phyloP scores from a whole-genome alignment of 2,888 invertebrate genomes.

The Melieria omissa region DNA sequence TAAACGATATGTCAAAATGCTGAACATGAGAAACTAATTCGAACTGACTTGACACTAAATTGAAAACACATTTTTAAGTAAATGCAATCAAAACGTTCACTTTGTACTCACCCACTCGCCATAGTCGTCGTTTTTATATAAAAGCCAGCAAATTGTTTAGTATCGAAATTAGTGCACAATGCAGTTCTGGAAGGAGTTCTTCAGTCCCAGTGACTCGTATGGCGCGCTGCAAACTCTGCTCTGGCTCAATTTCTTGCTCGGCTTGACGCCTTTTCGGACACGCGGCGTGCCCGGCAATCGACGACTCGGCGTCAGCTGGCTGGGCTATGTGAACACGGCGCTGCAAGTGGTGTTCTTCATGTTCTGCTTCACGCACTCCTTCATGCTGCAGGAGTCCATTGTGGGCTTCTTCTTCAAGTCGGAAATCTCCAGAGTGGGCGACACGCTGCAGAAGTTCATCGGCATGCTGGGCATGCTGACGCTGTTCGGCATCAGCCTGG shows the following conservation, averaged over 20 bases:
- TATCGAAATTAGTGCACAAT: slow-evolving; percentile 15
- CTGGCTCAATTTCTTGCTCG: slow-evolving; percentile 57
- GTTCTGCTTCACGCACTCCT: slow-evolving; percentile 59
- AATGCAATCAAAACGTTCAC: no score
- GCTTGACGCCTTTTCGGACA: slow-evolving; percentile 59
- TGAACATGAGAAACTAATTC: no score
- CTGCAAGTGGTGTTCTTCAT: slow-evolving; percentile 59
- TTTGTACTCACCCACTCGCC: no score
- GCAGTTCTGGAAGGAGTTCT: slow-evolving; percentile 49
- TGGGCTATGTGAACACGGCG: slow-evolving; percentile 58
- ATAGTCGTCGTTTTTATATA: not conserved
- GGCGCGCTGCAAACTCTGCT: slow-evolving; percentile 59
- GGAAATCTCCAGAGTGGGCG: slow-evolving; percentile 62
- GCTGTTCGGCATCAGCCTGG: slow-evolving; percentile 57
- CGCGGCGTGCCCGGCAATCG: slow-evolving; percentile 47
- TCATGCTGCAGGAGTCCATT: slow-evolving; percentile 60
- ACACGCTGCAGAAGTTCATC: slow-evolving; percentile 61
- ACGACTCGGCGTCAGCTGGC: slow-evolving; percentile 49
- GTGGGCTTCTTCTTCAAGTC: slow-evolving; percentile 65
- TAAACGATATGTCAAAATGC: no score
- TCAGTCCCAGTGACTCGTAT: slow-evolving; percentile 60
- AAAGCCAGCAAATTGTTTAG: not conserved
- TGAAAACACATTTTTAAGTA: no score
- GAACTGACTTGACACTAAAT: no score
- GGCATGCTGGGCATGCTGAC: slow-evolving; percentile 60